Base-by-base conservation (phyloP, 2,797 vertebrate genomes). In the Coracias cyanogaster region DNA sequence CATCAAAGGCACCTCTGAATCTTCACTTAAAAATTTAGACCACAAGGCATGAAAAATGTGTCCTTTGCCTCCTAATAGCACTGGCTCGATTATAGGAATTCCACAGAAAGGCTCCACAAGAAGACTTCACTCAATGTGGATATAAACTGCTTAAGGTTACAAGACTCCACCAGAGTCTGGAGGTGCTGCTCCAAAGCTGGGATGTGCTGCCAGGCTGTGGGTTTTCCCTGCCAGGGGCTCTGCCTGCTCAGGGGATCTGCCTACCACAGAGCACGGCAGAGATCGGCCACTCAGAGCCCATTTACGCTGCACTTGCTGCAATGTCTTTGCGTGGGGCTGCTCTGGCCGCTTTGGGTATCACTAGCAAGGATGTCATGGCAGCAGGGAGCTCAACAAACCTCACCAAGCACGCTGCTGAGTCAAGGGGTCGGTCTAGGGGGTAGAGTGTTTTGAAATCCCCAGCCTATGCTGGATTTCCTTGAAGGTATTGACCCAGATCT, bases 1-100 rank as follows among this genome's bases (percentile, higher is more conserved):
- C 33, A 46, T 82, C 82, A 91, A 95, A 95, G 95, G 82, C 87
- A 93, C 94, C 85, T 95, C 89, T 7, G 7, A 93, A 70, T 86
- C 62, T 79, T 93, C 66, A 57, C 66, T 89, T 88, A 73, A 10
- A 51, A 81, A 93, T 91, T 61, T 64, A 86, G 73, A 88, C 72
- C 49, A 81, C 0, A 0, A 67, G 26, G 18, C 61, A 61, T 51
- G 67, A 84, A 91, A 90, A 88, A 58, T 21, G 3, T 46, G 7
- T 51, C 33, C 79, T 72, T 83, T 73, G 11, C 74, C 16, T 94
- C 58, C 58, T 43, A 64, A 16, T 16, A 86, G 46, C 57, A 72
- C 11, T 11, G 43, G 11, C 78, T 28, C 0, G 0, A 66, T 43
- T n/a, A 58, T 0, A 3, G 35, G 54, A 88, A 48, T 83, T 69